Conservation (phyloP, 2,797 vertebrate genomes). For the Aselliscus stoliczkanus region DNA sequence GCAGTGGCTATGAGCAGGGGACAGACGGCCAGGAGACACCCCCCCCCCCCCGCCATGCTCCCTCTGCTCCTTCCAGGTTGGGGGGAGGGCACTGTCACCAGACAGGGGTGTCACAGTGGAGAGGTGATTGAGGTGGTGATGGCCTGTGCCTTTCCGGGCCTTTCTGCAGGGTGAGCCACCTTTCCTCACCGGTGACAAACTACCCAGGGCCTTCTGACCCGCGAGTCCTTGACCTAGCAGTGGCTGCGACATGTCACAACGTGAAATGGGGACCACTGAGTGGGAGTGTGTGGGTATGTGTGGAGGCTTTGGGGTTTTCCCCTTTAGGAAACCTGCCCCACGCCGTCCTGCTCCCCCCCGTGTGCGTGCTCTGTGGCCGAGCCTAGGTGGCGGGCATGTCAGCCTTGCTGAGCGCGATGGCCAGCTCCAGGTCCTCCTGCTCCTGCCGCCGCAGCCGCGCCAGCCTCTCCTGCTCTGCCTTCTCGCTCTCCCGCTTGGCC, state of each 20-base stretch:
- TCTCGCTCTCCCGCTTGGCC: constrained; percentile 97
- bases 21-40: neutral
- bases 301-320: neutral
- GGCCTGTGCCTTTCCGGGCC: neutral
- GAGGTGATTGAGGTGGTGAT: neutral
- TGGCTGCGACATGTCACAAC: constrained; percentile 30
- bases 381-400: constrained; percentile 94
- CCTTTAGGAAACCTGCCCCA: fast-evolving
- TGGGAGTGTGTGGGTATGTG: neutral
- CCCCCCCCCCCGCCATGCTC: no score
- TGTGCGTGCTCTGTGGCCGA: fast-evolving
- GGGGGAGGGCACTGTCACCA: neutral
- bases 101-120: neutral
- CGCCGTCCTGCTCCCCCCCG: fast-evolving
- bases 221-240: constrained; percentile 20
- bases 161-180: neutral
- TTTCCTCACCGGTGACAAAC: neutral
- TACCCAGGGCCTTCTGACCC: neutral
- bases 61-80: neutral
- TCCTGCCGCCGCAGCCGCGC: constrained; percentile 95
- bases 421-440: constrained; percentile 96
- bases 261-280: constrained; percentile 1
- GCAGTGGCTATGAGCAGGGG: neutral
- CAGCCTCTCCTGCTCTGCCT: constrained; percentile 94
- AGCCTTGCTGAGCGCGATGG: constrained; percentile 98